Percentiles rank a stretch among this genome's conserved stretches.
Evolutionary conservation across 1,140 invertebrate genomes (phyloP).

Genomic region (Drosophila sp.): DNA sequence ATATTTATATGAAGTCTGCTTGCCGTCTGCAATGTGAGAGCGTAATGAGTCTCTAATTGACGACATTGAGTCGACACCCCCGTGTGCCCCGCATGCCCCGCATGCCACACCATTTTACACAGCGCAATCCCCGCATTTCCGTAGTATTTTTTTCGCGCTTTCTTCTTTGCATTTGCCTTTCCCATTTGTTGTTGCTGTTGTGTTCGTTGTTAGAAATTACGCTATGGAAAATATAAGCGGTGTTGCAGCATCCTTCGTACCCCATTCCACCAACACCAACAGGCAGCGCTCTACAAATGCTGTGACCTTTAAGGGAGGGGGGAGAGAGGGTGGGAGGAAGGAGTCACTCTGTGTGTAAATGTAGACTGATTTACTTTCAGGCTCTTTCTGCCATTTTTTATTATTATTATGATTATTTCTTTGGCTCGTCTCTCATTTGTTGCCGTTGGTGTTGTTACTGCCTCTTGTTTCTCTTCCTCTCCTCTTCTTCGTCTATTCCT

Average conservation of each 20-base stretch:
- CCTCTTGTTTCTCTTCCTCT: neutral
- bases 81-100: neutral
- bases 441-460: constrained; percentile 1
- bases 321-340: neutral
- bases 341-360: constrained; percentile 17
- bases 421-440: constrained; percentile 58
- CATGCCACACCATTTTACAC: constrained; percentile 4
- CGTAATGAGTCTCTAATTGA: constrained; percentile 84
- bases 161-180: constrained; percentile 40
- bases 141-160: constrained; percentile 10
- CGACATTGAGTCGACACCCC: constrained; percentile 69
- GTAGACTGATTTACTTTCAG: constrained; percentile 78
- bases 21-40: constrained; percentile 77
- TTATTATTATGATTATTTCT: constrained; percentile 81
- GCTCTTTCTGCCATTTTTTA: constrained; percentile 77
- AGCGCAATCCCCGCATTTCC: constrained; percentile 12
- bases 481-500: too few species aligned
- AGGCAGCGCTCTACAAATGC: constrained; percentile 1
- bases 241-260: neutral
- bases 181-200: constrained; percentile 28
- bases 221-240: constrained; percentile 58
- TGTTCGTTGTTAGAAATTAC: constrained; percentile 71
- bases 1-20: constrained; percentile 67
- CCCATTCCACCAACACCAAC: neutral
- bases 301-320: constrained; percentile 27